Conservation (phyloP, 2,888 invertebrate species). For the Platycheirus rosarum region DNA sequence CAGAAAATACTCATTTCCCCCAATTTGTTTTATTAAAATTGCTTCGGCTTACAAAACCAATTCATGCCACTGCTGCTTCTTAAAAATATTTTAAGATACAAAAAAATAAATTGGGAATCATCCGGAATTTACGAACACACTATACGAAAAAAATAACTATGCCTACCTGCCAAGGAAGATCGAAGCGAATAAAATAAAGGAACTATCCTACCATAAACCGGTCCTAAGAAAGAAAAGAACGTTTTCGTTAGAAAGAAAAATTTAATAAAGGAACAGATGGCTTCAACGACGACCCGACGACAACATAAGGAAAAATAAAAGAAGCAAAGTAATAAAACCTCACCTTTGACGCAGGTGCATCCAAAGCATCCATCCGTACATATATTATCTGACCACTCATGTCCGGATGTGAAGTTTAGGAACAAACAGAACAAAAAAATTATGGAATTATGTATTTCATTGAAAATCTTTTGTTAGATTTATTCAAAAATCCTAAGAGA, state of each 20-base stretch:
- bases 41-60: too few species aligned
- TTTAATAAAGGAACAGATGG: conserved; percentile 50
- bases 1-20: too few species aligned
- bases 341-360: conserved; percentile 62
- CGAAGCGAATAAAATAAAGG: conserved; percentile 16
- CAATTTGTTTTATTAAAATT: too few species aligned
- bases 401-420: conserved; percentile 54
- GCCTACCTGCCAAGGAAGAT: conserved; percentile 20
- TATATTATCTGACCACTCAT: conserved; percentile 42
- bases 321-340: not conserved
- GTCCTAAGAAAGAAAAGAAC: conserved; percentile 27
- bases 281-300: conserved; percentile 1
- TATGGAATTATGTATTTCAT: not conserved
- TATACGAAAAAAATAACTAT: conserved; percentile 22
- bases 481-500: not conserved
- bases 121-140: not conserved
- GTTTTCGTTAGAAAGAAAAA: conserved; percentile 40
- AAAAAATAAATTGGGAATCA: not conserved
- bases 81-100: too few species aligned
- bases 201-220: conserved; percentile 33
- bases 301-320: conserved; percentile 27
- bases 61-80: too few species aligned
- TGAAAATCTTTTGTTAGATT: not conserved
- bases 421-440: conserved; percentile 12
- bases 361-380: conserved; percentile 38